phyloP scores from a whole-genome alignment of 2,113 vertebrate genomes.

The Cyanoramphus novaezelandiae region DNA sequence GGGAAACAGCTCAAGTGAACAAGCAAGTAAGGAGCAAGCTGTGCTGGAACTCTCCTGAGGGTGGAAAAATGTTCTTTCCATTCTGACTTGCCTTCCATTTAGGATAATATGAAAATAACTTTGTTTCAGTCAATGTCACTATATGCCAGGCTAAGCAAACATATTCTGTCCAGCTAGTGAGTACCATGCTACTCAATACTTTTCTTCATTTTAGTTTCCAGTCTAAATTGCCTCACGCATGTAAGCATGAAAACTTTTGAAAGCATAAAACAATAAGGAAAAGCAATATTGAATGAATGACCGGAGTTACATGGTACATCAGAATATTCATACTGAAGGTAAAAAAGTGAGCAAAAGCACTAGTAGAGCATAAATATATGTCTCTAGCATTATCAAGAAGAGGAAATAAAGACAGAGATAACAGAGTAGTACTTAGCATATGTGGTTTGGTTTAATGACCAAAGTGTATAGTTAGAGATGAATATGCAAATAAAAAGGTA shows the following conservation, averaged over 20 bases:
- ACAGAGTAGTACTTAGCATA: neutral
- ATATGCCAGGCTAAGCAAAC: neutral
- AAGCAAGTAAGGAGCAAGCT: neutral
- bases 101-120: neutral
- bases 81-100: neutral
- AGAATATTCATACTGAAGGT: neutral
- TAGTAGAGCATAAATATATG: neutral
- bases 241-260: neutral
- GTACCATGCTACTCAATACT: neutral
- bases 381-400: neutral
- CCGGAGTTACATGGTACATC: neutral
- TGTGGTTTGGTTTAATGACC: neutral
- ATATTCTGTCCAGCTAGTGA: neutral
- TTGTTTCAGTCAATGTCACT: neutral
- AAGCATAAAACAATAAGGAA: neutral
- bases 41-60: neutral
- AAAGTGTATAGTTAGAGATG: neutral
- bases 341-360: neutral
- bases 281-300: neutral
- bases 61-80: neutral
- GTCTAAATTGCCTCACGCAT: neutral
- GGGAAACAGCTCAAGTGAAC: neutral
- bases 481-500: neutral
- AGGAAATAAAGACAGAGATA: neutral
- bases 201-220: neutral